Conservation (phyloP, 2,797 vertebrate genomes). For the Ptychadena robeensis region DNA sequence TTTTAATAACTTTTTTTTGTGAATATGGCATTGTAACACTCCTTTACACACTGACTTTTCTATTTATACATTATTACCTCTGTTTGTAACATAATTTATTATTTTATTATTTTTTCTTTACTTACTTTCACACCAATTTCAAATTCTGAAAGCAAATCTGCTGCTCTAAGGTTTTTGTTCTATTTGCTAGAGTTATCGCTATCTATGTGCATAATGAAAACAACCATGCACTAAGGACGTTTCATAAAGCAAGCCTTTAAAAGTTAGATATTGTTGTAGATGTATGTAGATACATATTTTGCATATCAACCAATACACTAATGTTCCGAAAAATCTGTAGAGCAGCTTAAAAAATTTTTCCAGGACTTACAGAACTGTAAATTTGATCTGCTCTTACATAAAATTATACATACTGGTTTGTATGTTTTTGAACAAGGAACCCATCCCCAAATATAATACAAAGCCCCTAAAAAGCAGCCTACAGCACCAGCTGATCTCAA, state of each 20-base stretch:
- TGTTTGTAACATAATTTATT: neutral
- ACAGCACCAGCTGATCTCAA: no score
- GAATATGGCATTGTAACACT: slow-evolving; percentile 53
- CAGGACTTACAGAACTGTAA: no score
- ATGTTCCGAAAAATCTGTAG: neutral
- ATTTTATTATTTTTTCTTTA: neutral
- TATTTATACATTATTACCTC: neutral
- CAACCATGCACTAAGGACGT: neutral
- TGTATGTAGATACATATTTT: no score
- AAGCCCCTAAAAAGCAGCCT: no score
- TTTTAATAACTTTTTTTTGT: slow-evolving; percentile 53
- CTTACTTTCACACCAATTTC: neutral
- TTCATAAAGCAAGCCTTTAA: neutral
- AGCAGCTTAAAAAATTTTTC: no score
- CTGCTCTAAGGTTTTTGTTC: neutral
- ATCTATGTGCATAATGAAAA: neutral
- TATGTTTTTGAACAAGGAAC: no score
- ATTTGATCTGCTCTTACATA: no score
- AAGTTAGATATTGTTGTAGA: no score
- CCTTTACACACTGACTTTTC: slow-evolving; percentile 46
- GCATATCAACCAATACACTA: no score
- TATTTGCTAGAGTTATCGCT: neutral
- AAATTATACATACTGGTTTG: no score
- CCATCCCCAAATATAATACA: no score
- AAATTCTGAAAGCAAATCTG: no score